Evolutionary conservation across 1,140 invertebrate genomes (phyloP), one percentile per base, ranked within the genome.

Genomic region (Panulirus ornatus): DNA sequence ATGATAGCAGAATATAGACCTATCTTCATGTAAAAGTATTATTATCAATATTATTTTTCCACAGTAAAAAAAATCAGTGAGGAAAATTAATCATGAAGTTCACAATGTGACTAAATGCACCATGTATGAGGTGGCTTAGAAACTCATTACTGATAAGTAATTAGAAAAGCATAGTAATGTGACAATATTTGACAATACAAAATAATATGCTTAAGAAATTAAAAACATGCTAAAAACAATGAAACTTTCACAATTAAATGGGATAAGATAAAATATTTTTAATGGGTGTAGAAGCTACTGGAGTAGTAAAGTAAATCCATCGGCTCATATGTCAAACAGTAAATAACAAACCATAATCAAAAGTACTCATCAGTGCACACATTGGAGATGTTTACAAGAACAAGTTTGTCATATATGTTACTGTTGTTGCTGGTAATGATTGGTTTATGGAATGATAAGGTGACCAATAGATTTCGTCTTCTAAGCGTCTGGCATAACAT

Each of bases 401-500:
- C 76, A 9, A 36, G n/a, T 47, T 81, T 19, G 40, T 16, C 36
- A n/a, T 66, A 44, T n/a, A 27, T 42, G 1, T n/a, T 36, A 42
- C 51, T 66, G 73, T 54, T 38, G 73, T 36, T 42, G 75, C 75
- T 84, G 83, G 83, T 73, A 84, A 84, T 87, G 84, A 75, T 82
- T 36, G 73, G 36, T 40, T 47, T 66, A 54, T 88, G 86, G 78
- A 84, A 84, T 84, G 83, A 63, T 71, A 73, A 87, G 73, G 84
- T 51, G 47, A 71, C 51, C 38, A 38, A 47, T 27, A 16, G 38
- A 42, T 34, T n/a, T 75, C 51, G 66, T 11, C 70, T 42, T 47
- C 34, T 66, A 92, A 36, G 92, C 81, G 54, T 92, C 92, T 9
- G 92, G 92, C 66, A 92, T 92, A 34, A 87, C 51, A 71, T 92